phyloP scores from a whole-genome alignment of 1,140 invertebrate species.

The Drosophila pachea region DNA sequence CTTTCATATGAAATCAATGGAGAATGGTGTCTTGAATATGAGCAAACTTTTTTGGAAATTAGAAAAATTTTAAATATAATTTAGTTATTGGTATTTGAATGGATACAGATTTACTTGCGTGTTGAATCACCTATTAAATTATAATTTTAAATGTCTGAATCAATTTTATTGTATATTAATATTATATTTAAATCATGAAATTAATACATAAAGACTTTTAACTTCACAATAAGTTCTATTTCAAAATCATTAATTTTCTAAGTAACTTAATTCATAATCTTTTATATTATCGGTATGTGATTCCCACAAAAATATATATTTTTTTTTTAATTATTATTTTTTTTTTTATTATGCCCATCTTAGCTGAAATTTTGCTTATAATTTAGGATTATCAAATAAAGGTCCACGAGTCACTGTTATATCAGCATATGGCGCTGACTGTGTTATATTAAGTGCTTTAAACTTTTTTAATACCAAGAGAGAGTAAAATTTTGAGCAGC shows the following conservation, averaged over 20 bases:
- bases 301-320: conserved; percentile 4
- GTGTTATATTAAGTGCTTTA: conserved; percentile 93
- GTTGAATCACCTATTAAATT: no score
- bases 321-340: not conserved
- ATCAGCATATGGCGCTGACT: conserved; percentile 91
- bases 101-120: no score
- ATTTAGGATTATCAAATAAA: conserved; percentile 85
- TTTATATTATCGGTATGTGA: conserved; percentile 13
- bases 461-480: conserved; percentile 97
- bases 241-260: conserved; percentile 5
- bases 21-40: no score
- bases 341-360: not conserved
- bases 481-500: conserved; percentile 97
- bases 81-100: no score
- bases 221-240: conserved; percentile 19
- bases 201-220: conserved; percentile 36
- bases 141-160: not conserved
- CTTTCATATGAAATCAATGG: not conserved
- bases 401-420: conserved; percentile 91
- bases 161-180: conserved; percentile 1
- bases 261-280: conserved; percentile 5
- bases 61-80: not conserved
- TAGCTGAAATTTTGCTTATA: conserved; percentile 45
- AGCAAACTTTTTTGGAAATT: not conserved
- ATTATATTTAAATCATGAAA: conserved; percentile 13